Percentiles rank a stretch among this genome's conserved stretches.
Conservation (phyloP, 2,113 vertebrate genomes). For the Tor tambroides region DNA sequence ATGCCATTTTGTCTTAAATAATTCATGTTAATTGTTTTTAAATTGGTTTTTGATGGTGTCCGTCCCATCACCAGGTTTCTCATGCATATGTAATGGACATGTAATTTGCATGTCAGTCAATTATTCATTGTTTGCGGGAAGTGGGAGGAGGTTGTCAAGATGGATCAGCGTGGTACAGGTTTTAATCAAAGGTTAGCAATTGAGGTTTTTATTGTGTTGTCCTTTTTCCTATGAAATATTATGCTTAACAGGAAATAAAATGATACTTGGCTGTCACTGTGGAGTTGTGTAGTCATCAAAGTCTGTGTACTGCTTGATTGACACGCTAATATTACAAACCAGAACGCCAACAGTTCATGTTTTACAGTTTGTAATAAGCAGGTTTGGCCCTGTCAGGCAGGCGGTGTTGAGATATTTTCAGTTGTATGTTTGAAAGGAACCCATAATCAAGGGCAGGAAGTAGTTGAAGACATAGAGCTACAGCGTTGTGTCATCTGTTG, state of each 20-base stretch:
- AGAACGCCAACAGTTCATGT: slow-evolving; percentile 55
- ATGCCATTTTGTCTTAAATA: slow-evolving; percentile 16
- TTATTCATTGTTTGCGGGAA: slow-evolving; percentile 65
- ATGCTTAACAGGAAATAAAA: not conserved
- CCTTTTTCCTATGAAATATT: not conserved
- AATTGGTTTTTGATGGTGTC: slow-evolving; percentile 15
- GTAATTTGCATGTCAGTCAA: slow-evolving; percentile 64
- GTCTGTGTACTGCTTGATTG: slow-evolving; percentile 28
- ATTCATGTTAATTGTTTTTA: slow-evolving; percentile 31
- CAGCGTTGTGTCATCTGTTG: slow-evolving; percentile 34
- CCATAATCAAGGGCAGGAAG: slow-evolving; percentile 75
- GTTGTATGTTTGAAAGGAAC: slow-evolving; percentile 64
- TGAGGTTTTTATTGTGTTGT: not conserved
- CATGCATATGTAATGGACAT: slow-evolving; percentile 61
- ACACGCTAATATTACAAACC: slow-evolving; percentile 63
- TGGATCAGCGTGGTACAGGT: not conserved
- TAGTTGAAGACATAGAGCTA: slow-evolving; percentile 54
- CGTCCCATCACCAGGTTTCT: not conserved
- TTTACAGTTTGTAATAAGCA: slow-evolving; percentile 71
- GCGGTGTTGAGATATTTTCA: slow-evolving; percentile 53
- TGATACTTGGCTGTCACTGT: not conserved
- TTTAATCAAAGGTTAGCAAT: not conserved
- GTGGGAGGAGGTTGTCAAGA: not conserved
- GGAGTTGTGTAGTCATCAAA: not conserved
- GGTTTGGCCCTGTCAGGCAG: slow-evolving; percentile 62